Evolutionary conservation across 2,113 vertebrate species (phyloP).

Genomic region (Scalopus aquaticus): DNA sequence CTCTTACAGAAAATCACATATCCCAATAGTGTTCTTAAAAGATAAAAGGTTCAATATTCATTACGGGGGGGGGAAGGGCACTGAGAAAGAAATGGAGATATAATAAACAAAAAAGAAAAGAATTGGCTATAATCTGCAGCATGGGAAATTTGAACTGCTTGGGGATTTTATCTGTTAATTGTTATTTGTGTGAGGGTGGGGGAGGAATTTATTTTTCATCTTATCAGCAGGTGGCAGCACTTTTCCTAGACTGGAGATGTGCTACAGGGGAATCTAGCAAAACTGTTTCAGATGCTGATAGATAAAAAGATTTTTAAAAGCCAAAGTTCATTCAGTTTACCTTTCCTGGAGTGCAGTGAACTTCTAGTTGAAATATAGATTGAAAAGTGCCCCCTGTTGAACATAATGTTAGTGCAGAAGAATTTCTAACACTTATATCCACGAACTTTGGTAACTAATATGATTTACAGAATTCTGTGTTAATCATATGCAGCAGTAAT

Average conservation of each 20-base stretch:
- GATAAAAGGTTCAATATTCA: neutral
- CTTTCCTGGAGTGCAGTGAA: slow-evolving; percentile 47
- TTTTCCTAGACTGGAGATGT: slow-evolving; percentile 76
- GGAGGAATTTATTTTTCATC: slow-evolving; percentile 53
- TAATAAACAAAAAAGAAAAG: slow-evolving; percentile 23
- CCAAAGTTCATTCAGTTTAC: neutral
- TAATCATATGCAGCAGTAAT: slow-evolving; percentile 28
- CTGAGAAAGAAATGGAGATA: neutral
- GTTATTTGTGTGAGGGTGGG: neutral
- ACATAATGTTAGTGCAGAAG: neutral
- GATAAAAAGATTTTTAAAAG: slow-evolving; percentile 3
- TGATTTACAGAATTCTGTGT: slow-evolving; percentile 8
- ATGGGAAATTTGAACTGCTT: slow-evolving; percentile 29
- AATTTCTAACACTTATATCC: slow-evolving; percentile 25
- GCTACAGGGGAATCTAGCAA: slow-evolving; percentile 30
- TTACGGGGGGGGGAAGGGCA: neutral
- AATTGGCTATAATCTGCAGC: neutral
- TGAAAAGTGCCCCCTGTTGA: slow-evolving; percentile 45
- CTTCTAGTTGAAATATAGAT: slow-evolving; percentile 51
- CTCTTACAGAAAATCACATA: neutral
- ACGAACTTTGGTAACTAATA: slow-evolving; percentile 29
- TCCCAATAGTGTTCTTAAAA: neutral
- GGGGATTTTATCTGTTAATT: neutral
- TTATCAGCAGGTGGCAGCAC: slow-evolving; percentile 82
- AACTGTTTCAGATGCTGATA: slow-evolving; percentile 26